Evolutionary conservation across 1,140 invertebrate species (phyloP), one percentile per base, ranked within the genome.

Genomic region (Drosophila parvula): DNA sequence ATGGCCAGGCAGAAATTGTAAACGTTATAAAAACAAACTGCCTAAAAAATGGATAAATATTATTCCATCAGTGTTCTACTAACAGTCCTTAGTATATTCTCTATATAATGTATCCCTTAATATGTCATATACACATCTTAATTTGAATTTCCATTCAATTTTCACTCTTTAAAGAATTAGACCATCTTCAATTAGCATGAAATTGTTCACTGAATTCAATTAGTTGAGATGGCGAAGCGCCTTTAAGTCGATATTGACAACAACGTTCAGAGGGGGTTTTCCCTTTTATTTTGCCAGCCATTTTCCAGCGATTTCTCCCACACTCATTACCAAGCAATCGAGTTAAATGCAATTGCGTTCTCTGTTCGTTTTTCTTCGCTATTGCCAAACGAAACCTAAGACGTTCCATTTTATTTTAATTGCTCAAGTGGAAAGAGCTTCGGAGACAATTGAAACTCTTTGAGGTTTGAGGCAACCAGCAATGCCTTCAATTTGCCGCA

Each of bases 251-350:
- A 55, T 55, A 38, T 36, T 18, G 28, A 32, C 16, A 18, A 59
- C 41, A 22, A 32, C 12, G 18, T 55, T 3, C 18, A 22, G 16
- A 8, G 8, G 16, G 12, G 8, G 18, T 14, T 11, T 14, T 22
- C n/a, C 30, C 30, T 30, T 9, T 12, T 14, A 36, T 22, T 12
- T n/a, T 22, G 16, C 6, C 16, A n/a, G n/a, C 44, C 3, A 18
- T 44, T 40, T 27, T 22, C 7, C n/a, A 36, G 7, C 10, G 12
- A 11, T 47, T 44, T 32, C 30, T 43, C 40, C 59, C 47, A 16
- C 43, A 55, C 56, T 65, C 68, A 81, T 74, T 81, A 75, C 64
- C 59, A 45, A 74, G 59, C 73, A 74, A 77, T 83, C 62, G 64
- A 64, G 56, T 53, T 55, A 47, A 74, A 61, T 74, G 58, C 71